phyloP scores from a whole-genome alignment of 2,888 invertebrate species.

The Branchellion lobata region DNA sequence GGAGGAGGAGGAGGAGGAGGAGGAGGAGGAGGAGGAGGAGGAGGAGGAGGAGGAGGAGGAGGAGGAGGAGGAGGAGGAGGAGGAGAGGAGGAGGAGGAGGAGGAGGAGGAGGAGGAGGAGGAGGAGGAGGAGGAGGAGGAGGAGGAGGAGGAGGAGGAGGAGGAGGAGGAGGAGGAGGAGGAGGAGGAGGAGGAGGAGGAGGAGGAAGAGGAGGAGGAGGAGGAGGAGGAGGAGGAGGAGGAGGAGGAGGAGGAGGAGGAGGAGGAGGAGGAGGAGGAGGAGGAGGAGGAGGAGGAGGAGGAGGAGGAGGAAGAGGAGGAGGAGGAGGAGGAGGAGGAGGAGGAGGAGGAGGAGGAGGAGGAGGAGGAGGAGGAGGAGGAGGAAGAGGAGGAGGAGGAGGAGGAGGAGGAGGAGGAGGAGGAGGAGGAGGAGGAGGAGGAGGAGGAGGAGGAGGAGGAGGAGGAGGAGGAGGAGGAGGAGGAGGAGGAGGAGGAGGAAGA shows the following conservation, averaged over 20 bases:
- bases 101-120: not conserved
- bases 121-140: not conserved
- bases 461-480: not conserved
- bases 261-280: not conserved
- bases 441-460: not conserved
- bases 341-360: not conserved
- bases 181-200: not conserved
- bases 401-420: too few species aligned
- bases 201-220: not conserved
- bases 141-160: not conserved
- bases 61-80: constrained; percentile 9
- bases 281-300: not conserved
- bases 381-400: not conserved
- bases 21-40: constrained; percentile 11
- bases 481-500: not conserved
- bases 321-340: not conserved
- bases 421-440: not conserved
- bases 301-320: not conserved
- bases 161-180: not conserved
- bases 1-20: not conserved
- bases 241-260: not conserved
- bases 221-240: not conserved
- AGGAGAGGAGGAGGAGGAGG: constrained; percentile 10
- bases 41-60: not conserved
- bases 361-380: not conserved